Evolutionary conservation across 2,797 vertebrate genomes (phyloP).

Genomic region (Glossophaga mutica): DNA sequence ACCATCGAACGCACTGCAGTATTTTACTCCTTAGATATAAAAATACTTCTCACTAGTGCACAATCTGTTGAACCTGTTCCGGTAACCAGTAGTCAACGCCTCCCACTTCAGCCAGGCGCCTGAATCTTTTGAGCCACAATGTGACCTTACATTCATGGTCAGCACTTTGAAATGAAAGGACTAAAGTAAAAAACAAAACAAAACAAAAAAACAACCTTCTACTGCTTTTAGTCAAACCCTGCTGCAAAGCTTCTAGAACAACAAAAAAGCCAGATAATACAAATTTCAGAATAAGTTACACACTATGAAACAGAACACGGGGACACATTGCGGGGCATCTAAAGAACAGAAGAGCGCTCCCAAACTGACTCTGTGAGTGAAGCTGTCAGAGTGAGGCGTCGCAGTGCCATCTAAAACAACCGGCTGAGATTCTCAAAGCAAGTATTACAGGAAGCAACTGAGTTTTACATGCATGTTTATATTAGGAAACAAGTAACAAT

Average conservation of each 20-base stretch:
- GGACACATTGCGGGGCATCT: not conserved
- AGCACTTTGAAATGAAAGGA: constrained; percentile 12
- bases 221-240: constrained; percentile 19
- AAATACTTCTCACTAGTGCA: not conserved
- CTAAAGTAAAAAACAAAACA: not conserved
- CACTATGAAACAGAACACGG: not conserved
- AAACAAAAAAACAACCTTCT: not conserved
- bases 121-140: not conserved
- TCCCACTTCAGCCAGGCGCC: not conserved
- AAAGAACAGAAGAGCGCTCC: not conserved
- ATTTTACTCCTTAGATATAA: not conserved
- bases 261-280: not conserved
- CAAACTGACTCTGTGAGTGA: not conserved
- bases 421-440: not conserved
- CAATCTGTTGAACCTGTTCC: not conserved
- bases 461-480: not conserved
- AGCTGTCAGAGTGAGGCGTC: not conserved
- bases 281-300: constrained; percentile 19
- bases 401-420: not conserved
- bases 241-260: not conserved
- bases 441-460: not conserved
- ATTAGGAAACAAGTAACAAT: not conserved
- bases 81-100: not conserved
- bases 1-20: not conserved
- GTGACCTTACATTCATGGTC: not conserved